Percentiles rank a stretch among this genome's conserved stretches.
phyloP scores from a whole-genome alignment of 2,888 invertebrate genomes.

The Euphydryas editha region DNA sequence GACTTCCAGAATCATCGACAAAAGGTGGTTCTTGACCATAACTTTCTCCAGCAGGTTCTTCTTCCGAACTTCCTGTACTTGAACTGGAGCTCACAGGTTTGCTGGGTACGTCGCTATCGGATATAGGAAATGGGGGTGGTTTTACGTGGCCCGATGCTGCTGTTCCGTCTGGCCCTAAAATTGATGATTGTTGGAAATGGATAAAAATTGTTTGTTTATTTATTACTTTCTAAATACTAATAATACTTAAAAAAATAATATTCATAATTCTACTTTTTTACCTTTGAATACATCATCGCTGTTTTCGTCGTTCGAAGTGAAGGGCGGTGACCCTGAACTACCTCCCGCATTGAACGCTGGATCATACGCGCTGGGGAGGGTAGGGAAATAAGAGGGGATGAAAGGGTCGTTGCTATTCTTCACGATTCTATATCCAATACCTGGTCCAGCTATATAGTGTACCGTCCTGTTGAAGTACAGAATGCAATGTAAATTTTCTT shows the following conservation, averaged over 20 bases:
- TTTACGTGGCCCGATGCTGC: conserved; percentile 84
- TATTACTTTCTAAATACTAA: neutral
- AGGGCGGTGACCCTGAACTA: conserved; percentile 47
- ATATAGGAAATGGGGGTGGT: conserved; percentile 73
- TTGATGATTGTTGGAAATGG: conserved; percentile 5
- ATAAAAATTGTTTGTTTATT: neutral
- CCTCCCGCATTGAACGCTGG: conserved; percentile 71
- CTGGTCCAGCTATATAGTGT: conserved; percentile 91
- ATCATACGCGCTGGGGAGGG: conserved; percentile 82
- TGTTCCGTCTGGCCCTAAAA: conserved; percentile 78
- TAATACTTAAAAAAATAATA: neutral
- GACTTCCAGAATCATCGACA: conserved; percentile 46
- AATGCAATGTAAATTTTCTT: too few relatives aligned
- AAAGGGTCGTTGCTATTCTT: conserved; percentile 88
- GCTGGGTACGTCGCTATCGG: conserved; percentile 62
- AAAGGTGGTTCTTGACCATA: conserved; percentile 46
- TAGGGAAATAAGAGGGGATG: conserved; percentile 84
- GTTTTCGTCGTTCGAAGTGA: conserved; percentile 55
- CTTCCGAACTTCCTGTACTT: conserved; percentile 32
- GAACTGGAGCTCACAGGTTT: conserved; percentile 28
- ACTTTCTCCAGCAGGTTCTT: conserved; percentile 43
- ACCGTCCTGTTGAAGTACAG: conserved; percentile 81
- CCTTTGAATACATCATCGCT: conserved; percentile 76
- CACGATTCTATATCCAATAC: conserved; percentile 89
- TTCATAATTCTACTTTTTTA: conserved; percentile 47